Conservation (phyloP, 2,113 vertebrate species). For the Daboia siamensis region DNA sequence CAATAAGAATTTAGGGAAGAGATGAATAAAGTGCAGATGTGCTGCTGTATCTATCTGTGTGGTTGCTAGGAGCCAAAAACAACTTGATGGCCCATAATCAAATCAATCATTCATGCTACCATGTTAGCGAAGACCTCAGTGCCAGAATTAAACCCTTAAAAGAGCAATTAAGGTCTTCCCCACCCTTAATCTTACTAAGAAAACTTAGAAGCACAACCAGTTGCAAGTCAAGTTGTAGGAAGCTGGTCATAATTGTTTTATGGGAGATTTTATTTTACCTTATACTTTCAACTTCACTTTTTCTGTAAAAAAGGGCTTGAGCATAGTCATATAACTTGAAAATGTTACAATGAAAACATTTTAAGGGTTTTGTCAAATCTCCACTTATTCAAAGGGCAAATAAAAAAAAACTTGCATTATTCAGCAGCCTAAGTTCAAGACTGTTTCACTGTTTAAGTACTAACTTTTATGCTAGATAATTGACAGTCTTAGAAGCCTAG, state of each 20-base stretch:
- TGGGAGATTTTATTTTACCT: not conserved
- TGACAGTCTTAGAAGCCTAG: slow-evolving; percentile 7
- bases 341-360: not conserved
- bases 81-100: not conserved
- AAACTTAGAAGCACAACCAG: not conserved
- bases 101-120: not conserved
- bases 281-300: not conserved
- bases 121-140: not conserved
- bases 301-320: not conserved
- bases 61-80: not conserved
- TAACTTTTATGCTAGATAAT: not conserved
- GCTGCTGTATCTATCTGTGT: not conserved
- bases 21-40: not conserved
- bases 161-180: not conserved
- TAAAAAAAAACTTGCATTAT: slow-evolving; percentile 7
- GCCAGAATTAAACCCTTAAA: not conserved
- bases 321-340: not conserved
- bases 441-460: not conserved
- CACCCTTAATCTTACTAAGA: not conserved
- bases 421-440: not conserved
- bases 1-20: not conserved
- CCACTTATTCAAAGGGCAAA: not conserved
- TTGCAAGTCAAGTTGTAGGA: not conserved
- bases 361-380: not conserved
- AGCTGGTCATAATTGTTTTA: not conserved